A percentile compares a stretch with the other conserved stretches of the same genome.
Conservation (phyloP, 2,888 invertebrate genomes). For the Tinea semifulvella region DNA sequence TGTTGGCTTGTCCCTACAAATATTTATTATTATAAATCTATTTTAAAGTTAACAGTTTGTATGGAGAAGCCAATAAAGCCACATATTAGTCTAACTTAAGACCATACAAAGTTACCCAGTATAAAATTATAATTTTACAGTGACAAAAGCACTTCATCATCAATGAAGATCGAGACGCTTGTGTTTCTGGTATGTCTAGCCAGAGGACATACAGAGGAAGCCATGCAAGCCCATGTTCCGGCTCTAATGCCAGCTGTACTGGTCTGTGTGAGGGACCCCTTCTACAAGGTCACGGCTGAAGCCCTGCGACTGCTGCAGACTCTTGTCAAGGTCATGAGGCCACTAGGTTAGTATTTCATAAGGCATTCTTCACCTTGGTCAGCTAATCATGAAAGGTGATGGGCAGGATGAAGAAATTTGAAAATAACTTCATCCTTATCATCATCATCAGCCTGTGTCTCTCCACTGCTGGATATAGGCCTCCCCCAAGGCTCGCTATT, state of each 20-base stretch:
- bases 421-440: too few relatives aligned
- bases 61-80: too few relatives aligned
- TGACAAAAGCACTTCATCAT: conserved; percentile 94
- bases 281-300: conserved; percentile 99
- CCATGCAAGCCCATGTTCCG: conserved; percentile 83
- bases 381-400: too few relatives aligned
- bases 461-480: too few relatives aligned
- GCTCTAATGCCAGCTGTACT: conserved; percentile 86
- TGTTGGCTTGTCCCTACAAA: neutral
- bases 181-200: conserved; percentile 89
- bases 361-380: too few relatives aligned
- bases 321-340: conserved; percentile 92
- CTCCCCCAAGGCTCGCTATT: too few relatives aligned
- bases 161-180: conserved; percentile 97
- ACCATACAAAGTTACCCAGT: too few relatives aligned
- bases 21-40: neutral
- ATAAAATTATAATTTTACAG: conserved; percentile 40
- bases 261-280: conserved; percentile 90
- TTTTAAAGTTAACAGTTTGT: too few relatives aligned
- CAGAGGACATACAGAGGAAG: conserved; percentile 78
- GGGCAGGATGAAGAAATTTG: too few relatives aligned
- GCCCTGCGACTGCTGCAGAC: conserved; percentile 93
- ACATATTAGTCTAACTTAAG: too few relatives aligned
- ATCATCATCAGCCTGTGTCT: too few relatives aligned
- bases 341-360: conserved; percentile 67